Base-by-base conservation (phyloP, 92 coral and sea anemone genomes). In the Heteractis magnifica region DNA sequence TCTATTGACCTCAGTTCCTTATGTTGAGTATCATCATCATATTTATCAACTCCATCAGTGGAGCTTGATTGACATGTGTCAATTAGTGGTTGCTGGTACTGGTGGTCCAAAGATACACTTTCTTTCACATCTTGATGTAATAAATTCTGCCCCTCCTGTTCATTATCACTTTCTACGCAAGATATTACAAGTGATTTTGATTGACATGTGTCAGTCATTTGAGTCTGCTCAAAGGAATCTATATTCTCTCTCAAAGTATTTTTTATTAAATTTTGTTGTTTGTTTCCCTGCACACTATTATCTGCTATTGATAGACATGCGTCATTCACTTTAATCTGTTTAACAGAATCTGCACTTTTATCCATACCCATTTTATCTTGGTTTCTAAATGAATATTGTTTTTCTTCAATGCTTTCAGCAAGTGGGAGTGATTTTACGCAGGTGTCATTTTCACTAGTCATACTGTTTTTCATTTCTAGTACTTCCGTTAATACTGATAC, bases 21-120 rank as follows among this genome's bases (percentile, higher is more conserved):
- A n/a, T 23, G 10, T 9, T 23, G 10, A 19, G 48, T 20, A 23
- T 68, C 13, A 21, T 68, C 49, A 21, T 8, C 49, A 4, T 5
- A 23, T 6, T n/a, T 9, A 6, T n/a, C 6, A 65, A 6, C 18
- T 65, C 19, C 49, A 13, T 19, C 49, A 23, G 73, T 10, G 19
- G 73, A 68, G 44, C 15, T 68, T 68, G 73, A 23, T 20, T 68
- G 73, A 68, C 49, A 68, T 11, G 15, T 68, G 73, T 68, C 73
- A 68, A 68, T 8, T 44, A 68, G 44, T 68, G 41, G 73, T 68
- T 20, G 21, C 73, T 68, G 49, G 5, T 20, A 10, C 73, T 68
- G 49, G 5, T 68, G 73, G 49, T 23, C 49, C 73, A 23, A 7
- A 12, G 11, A 10, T 6, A 8, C 23, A 23, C 49, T 68, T 68